Base-by-base conservation (phyloP, 1,140 invertebrate species). In the Vanessa atalanta region DNA sequence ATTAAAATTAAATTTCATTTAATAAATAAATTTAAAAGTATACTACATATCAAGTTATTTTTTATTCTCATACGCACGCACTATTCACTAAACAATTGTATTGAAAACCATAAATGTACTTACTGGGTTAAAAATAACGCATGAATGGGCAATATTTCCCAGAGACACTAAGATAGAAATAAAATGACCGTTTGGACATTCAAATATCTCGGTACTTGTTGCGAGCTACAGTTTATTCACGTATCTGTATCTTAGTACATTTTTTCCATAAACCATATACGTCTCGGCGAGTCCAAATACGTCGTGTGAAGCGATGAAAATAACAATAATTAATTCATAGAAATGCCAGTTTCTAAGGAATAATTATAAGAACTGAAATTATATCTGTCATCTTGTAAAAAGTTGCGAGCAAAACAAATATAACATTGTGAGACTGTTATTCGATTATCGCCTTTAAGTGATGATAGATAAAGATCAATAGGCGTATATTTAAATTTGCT, bases 311-410 rank as follows among this genome's bases (percentile, higher is more conserved):
- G 31, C 79, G 73, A 72, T 78, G 65, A 61, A 80, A 79, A 81
- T 69, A 65, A 23, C n/a, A 23, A 23, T 57, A 57, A 57, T 57
- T 57, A 23, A 57, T 57, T 57, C 53, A 57, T 20, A 57, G 53
- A 57, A 57, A 57, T 57, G 53, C 20, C 20, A 67, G 69, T 74
- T 73, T 76, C 69, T 81, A 78, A 47, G 43, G 53, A 73, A 75
- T 70, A 80, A 83, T 83, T 82, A 80, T 82, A 82, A 81, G 73
- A 70, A 80, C 71, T 79, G 71, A 75, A 85, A 81, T 83, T 79
- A 77, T 79, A 79, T 74, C 75, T 73, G 72, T 70, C 74, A 47
- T 47, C 47, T 57, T 23, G 53, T 57, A 57, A 57, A 57, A 57
- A 57, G 43, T 63, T 57, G 15, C 57, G 51, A 57, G 67, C 71